phyloP scores from a whole-genome alignment of 2,113 vertebrate genomes.

The Rhinolophus ferrumequinum region DNA sequence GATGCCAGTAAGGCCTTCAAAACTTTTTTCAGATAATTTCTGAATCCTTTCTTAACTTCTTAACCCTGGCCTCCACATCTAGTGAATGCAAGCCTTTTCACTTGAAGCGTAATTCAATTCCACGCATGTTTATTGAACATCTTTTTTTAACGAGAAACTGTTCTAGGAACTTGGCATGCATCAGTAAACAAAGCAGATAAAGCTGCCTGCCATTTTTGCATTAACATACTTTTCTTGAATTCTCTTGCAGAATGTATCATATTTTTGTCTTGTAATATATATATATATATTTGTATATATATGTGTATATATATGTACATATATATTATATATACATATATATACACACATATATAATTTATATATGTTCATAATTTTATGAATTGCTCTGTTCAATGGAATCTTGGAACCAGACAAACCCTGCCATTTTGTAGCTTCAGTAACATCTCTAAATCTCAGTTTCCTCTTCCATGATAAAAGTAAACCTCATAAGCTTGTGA shows the following conservation, averaged over 20 bases:
- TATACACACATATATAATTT: too few relatives aligned
- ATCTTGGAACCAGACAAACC: background rate
- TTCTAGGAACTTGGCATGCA: background rate
- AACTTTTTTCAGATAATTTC: background rate
- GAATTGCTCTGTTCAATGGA: background rate
- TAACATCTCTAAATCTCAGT: background rate
- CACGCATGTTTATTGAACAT: background rate
- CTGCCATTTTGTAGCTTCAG: background rate
- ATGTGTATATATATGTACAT: too few relatives aligned
- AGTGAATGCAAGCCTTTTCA: background rate
- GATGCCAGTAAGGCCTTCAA: background rate
- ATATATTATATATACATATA: too few relatives aligned
- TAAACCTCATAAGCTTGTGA: background rate
- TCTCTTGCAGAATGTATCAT: background rate
- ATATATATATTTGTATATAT: too few relatives aligned
- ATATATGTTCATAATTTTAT: background rate
- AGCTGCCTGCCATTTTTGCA: background rate
- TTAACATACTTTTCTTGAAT: background rate
- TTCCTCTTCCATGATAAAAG: background rate
- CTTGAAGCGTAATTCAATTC: background rate
- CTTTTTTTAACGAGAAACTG: background rate
- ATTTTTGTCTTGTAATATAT: background rate
- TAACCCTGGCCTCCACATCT: background rate
- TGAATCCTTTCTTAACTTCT: background rate
- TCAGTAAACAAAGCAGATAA: background rate